These are phyloP conservation scores for Caenorhabditis doughertyi DNA, from an alignment of 2,888 invertebrate genomes.

Conservation along the genomic window DNA sequence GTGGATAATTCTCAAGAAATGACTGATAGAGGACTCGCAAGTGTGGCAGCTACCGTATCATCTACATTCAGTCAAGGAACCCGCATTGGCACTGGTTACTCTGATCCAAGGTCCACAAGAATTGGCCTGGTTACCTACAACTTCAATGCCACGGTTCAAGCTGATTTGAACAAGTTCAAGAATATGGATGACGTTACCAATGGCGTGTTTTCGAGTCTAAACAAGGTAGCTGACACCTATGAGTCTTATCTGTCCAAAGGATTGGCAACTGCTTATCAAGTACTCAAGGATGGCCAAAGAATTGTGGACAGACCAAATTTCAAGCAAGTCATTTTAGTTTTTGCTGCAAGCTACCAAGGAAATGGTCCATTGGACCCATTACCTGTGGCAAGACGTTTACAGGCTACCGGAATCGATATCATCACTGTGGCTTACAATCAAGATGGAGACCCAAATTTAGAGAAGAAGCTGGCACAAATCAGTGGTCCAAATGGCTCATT, in stretches of 20 bases:
- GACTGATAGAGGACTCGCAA: not conserved
- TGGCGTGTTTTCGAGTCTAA: not conserved
- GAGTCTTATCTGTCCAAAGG: conserved; percentile 12
- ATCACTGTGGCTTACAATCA: conserved; percentile 39
- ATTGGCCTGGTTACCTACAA: conserved; percentile 12
- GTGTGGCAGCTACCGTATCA: too few relatives aligned
- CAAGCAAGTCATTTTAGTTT: conserved; percentile 35
- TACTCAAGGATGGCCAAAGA: not conserved
- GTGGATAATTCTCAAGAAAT: conserved; percentile 1
- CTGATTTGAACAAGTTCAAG: not conserved
- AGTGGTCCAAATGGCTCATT: conserved; percentile 33
- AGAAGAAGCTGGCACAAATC: conserved; percentile 7
- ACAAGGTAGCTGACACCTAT: not conserved
- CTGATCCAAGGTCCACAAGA: not conserved
- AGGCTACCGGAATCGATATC: conserved; percentile 17
- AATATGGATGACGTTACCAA: not conserved
- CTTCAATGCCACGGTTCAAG: not conserved
- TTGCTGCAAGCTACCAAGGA: not conserved
- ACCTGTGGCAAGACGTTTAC: conserved; percentile 24
- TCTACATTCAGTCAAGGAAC: too few relatives aligned
- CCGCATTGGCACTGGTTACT: not conserved
- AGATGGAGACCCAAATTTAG: not conserved
- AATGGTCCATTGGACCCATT: conserved; percentile 6
- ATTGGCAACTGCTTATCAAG: conserved; percentile 3
- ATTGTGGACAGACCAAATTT: not conserved